Evolutionary conservation across 2,113 vertebrate genomes (phyloP).

Genomic region (Scartelaos histophorus): DNA sequence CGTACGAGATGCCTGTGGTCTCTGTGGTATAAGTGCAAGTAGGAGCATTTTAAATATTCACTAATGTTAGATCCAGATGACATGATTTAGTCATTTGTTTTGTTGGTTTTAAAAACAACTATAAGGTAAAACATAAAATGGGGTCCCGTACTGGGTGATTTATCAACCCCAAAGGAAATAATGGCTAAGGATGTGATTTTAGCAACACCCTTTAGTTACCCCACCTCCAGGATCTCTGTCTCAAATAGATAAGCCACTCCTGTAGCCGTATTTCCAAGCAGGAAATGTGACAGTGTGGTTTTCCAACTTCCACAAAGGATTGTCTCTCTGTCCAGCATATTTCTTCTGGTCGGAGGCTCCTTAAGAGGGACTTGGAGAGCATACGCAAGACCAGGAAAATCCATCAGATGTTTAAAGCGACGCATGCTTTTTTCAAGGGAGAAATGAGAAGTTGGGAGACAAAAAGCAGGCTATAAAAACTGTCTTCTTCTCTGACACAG

Average conservation of each 20-base stretch:
- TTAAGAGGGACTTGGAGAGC: conserved; percentile 47
- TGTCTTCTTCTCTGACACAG: conserved; percentile 51
- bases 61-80: conserved; percentile 17
- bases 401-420: conserved; percentile 51
- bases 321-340: conserved; percentile 61
- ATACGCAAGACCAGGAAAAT: conserved; percentile 64
- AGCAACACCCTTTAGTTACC: conserved; percentile 61
- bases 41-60: conserved; percentile 29
- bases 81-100: neutral
- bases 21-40: conserved; percentile 22
- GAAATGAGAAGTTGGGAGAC: conserved; percentile 37
- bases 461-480: conserved; percentile 31
- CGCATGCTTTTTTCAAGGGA: conserved; percentile 10
- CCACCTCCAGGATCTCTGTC: conserved; percentile 86
- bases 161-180: conserved; percentile 84
- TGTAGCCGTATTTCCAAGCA: conserved; percentile 90
- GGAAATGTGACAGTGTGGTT: conserved; percentile 91
- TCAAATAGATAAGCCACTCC: conserved; percentile 89
- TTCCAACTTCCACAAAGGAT: conserved; percentile 87
- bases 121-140: conserved; percentile 6
- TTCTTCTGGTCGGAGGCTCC: conserved; percentile 57
- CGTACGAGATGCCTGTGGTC: conserved; percentile 12
- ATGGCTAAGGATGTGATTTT: conserved; percentile 86
- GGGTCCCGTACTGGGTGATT: conserved; percentile 68
- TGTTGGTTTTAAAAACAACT: neutral